Evolutionary conservation across 2,888 invertebrate genomes (phyloP).

Genomic region (Lymantria dispar): DNA sequence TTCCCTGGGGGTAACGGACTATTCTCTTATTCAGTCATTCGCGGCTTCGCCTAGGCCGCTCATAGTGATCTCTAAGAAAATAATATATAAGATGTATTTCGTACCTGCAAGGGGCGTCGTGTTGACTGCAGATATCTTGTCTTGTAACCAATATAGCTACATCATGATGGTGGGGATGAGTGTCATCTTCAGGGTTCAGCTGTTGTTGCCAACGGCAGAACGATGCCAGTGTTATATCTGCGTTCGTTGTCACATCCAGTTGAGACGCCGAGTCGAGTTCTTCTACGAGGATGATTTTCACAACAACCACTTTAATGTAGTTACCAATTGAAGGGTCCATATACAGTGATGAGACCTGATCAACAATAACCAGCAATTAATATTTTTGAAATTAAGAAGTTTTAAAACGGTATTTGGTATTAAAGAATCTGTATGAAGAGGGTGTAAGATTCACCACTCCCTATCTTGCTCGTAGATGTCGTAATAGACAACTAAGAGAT

Average conservation of each 20-base stretch:
- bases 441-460: no score
- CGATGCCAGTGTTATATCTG: slow-evolving; percentile 90
- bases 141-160: slow-evolving; percentile 93
- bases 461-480: no score
- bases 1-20: no score
- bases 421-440: no score
- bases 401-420: no score
- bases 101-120: slow-evolving; percentile 80
- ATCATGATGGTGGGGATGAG: slow-evolving; percentile 94
- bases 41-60: no score
- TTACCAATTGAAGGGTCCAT: slow-evolving; percentile 95
- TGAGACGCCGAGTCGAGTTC: slow-evolving; percentile 84
- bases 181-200: slow-evolving; percentile 88
- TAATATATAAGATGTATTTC: slow-evolving; percentile 24
- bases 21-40: no score
- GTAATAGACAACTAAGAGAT: no score
- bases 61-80: no score
- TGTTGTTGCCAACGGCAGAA: slow-evolving; percentile 93
- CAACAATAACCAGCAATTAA: not conserved
- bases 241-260: slow-evolving; percentile 89
- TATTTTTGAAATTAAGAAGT: no score
- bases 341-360: slow-evolving; percentile 88
- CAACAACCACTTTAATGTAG: slow-evolving; percentile 94
- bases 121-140: slow-evolving; percentile 86
- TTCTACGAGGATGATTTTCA: slow-evolving; percentile 90